Evolutionary conservation across 2,797 vertebrate species (phyloP).

Genomic region (Poeciliopsis paucimaculata): DNA sequence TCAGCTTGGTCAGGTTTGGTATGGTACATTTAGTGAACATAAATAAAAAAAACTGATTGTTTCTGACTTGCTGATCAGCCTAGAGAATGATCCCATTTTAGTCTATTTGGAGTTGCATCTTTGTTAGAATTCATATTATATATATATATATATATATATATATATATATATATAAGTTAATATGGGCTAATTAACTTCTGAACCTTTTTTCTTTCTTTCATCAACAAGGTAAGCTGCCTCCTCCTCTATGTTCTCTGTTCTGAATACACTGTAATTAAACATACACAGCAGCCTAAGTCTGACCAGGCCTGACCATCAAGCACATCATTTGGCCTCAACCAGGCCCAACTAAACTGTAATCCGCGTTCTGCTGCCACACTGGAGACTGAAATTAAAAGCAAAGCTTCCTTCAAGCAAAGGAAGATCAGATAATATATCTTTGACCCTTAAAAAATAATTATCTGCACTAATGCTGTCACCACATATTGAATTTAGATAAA

Average conservation of each 20-base stretch:
- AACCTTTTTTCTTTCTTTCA: no score
- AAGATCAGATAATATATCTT: neutral
- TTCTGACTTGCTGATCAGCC: neutral
- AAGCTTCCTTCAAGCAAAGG: neutral
- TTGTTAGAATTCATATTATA: neutral
- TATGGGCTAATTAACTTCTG: no score
- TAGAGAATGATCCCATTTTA: neutral
- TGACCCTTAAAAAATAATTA: neutral
- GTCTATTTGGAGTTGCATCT: neutral
- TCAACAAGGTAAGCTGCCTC: no score
- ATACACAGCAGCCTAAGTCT: no score
- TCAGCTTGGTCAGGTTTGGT: neutral
- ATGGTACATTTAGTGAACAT: neutral
- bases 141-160: neutral
- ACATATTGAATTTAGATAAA: neutral
- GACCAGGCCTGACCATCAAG: no score
- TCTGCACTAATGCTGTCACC: neutral
- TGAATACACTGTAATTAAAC: no score
- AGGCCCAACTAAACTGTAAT: no score
- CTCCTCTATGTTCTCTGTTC: no score
- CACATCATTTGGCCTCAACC: no score
- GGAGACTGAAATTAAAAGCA: neutral
- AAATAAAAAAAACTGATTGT: neutral
- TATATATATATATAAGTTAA: no score
- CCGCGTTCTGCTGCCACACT: no score